phyloP scores from a whole-genome alignment of 2,113 vertebrate species.

The Agapornis roseicollis region DNA sequence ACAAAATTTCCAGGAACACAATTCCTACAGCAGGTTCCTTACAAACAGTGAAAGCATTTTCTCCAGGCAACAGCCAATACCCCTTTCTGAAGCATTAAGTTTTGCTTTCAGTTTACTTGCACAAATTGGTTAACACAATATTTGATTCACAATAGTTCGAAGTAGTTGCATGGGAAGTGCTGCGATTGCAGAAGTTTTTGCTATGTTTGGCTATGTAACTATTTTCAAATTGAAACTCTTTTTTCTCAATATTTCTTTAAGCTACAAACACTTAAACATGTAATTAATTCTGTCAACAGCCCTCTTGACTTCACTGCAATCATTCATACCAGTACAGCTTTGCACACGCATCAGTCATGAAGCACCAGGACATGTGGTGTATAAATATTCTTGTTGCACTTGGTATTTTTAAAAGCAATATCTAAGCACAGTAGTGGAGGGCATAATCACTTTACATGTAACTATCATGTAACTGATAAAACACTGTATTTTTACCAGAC shows the following conservation, averaged over 20 bases:
- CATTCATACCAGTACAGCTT: not conserved
- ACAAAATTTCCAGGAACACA: not conserved
- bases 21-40: not conserved
- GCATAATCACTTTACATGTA: not conserved
- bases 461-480: not conserved
- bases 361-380: not conserved
- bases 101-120: not conserved
- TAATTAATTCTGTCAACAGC: slow-evolving; percentile 5
- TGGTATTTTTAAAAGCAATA: not conserved
- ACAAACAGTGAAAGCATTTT: not conserved
- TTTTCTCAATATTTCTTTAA: not conserved
- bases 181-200: not conserved
- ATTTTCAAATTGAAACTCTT: not conserved
- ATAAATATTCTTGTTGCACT: not conserved
- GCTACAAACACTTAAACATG: not conserved
- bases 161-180: not conserved
- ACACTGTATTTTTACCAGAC: not conserved
- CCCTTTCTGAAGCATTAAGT: not conserved
- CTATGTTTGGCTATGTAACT: not conserved
- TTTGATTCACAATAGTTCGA: not conserved
- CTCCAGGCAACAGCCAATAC: not conserved
- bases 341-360: not conserved
- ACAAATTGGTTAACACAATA: not conserved
- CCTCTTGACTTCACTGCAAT: not conserved
- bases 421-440: not conserved